Conservation (phyloP, 2,113 vertebrate genomes). For the Menidia beryllina region DNA sequence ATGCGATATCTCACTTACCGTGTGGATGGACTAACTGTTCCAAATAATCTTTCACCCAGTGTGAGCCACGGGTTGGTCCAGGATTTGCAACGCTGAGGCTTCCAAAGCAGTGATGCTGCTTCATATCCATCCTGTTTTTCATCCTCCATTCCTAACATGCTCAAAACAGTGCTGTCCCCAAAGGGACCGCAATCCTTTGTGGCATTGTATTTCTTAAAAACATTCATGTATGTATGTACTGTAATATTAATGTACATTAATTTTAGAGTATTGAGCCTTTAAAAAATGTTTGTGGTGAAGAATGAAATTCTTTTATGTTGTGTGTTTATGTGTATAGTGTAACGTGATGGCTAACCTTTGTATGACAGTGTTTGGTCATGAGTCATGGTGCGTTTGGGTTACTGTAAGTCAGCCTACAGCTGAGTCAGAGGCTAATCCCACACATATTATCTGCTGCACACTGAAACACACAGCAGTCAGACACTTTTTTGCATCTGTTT, state of each 20-base stretch:
- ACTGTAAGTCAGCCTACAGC: slow-evolving; percentile 17
- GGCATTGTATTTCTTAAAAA: slow-evolving; percentile 19
- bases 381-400: slow-evolving; percentile 5
- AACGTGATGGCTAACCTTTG: slow-evolving; percentile 37
- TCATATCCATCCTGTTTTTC: too few species aligned
- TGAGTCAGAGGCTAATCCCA: slow-evolving; percentile 29
- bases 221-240: too few species aligned
- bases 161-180: neutral
- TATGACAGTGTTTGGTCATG: slow-evolving; percentile 38
- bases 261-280: neutral
- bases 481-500: neutral
- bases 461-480: neutral
- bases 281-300: slow-evolving; percentile 22
- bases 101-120: too few species aligned
- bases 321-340: slow-evolving; percentile 40
- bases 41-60: neutral
- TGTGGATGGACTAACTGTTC: neutral
- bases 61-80: neutral
- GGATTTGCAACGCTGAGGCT: neutral
- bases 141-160: neutral
- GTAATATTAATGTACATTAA: too few species aligned
- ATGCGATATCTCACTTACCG: neutral
- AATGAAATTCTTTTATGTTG: neutral
- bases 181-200: slow-evolving; percentile 5
- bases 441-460: slow-evolving; percentile 22